A percentile compares a stretch with the other conserved stretches of the same genome.
Evolutionary conservation across 2,888 invertebrate genomes (phyloP).

Genomic region (Chromoteleia sp.): DNA sequence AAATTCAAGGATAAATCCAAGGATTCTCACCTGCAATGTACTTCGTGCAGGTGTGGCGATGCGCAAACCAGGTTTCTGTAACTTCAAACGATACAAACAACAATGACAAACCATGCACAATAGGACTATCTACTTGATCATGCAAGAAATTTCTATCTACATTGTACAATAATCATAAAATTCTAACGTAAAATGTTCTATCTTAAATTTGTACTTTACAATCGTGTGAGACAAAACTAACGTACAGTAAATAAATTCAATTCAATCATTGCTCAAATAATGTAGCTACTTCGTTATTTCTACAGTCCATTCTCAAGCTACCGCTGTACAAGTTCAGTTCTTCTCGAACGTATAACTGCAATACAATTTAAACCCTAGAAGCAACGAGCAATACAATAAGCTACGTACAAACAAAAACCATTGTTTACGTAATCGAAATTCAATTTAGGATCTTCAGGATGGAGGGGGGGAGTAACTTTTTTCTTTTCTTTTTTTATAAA

Average conservation of each 20-base stretch:
- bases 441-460: background rate
- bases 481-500: background rate
- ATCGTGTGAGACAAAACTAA: conserved; percentile 36
- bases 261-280: conserved; percentile 31
- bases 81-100: conserved; percentile 78
- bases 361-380: conserved; percentile 57
- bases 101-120: conserved; percentile 74
- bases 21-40: conserved; percentile 82
- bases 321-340: conserved; percentile 55
- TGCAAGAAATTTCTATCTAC: conserved; percentile 32
- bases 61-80: conserved; percentile 81
- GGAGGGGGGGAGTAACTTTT: background rate
- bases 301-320: conserved; percentile 53
- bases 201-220: conserved; percentile 40
- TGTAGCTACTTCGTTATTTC: conserved; percentile 47
- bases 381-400: conserved; percentile 63
- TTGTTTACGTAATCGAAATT: conserved; percentile 29
- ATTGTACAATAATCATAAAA: conserved; percentile 12
- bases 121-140: conserved; percentile 18
- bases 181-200: conserved; percentile 14
- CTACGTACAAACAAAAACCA: conserved; percentile 47
- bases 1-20: too few species aligned
- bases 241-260: conserved; percentile 34
- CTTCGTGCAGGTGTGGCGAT: conserved; percentile 80
- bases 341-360: conserved; percentile 48